A percentile compares a stretch with the other conserved stretches of the same genome.
Evolutionary conservation across 1,140 invertebrate genomes (phyloP).

Genomic region (Cepaea nemoralis): DNA sequence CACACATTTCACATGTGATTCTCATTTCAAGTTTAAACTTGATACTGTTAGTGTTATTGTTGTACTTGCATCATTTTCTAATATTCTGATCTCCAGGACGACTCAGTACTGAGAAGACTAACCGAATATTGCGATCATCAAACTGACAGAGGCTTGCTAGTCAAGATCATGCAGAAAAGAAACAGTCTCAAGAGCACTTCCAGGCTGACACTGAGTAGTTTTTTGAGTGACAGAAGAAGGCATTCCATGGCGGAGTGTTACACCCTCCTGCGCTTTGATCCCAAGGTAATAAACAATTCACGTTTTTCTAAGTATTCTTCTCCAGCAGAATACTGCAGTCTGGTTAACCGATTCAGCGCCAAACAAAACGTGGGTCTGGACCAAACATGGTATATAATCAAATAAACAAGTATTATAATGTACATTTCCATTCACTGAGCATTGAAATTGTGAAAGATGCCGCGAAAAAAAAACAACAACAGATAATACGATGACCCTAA

Average conservation of each 20-base stretch:
- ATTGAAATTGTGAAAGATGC: not conserved
- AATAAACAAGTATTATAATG: no score
- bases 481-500: no score
- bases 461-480: not conserved
- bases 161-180: not conserved
- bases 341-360: not conserved
- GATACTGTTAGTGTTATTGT: no score
- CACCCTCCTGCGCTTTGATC: conserved; percentile 18
- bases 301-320: not conserved
- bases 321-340: not conserved
- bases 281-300: not conserved
- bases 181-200: not conserved
- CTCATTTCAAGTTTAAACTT: no score
- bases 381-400: no score
- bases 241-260: not conserved
- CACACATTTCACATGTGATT: no score
- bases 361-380: not conserved
- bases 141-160: not conserved
- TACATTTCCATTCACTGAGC: not conserved
- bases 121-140: no score
- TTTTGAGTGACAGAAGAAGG: not conserved
- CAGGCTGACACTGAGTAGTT: not conserved
- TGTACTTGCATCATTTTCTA: no score
- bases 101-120: no score
- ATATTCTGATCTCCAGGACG: no score